Conservation (phyloP, 2,113 vertebrate genomes). For the Hippoglossus stenolepis region DNA sequence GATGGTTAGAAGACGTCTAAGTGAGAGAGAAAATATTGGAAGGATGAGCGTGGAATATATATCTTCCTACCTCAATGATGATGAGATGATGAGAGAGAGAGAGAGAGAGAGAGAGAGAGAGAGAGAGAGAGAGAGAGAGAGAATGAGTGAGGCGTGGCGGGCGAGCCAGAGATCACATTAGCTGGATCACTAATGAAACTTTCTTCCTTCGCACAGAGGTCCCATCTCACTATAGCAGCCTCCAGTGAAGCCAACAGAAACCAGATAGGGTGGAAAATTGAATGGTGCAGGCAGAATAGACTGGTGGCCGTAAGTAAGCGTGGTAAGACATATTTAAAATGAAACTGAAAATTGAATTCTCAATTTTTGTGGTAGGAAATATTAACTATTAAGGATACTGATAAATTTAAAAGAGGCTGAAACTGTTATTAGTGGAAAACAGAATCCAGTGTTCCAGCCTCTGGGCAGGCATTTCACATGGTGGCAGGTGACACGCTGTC, state of each 20-base stretch:
- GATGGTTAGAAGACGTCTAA: no score
- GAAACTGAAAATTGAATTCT: neutral
- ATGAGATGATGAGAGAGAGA: neutral
- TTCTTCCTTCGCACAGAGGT: constrained; percentile 15
- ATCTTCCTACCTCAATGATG: neutral
- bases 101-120: neutral
- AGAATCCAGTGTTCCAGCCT: neutral
- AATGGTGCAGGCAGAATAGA: neutral
- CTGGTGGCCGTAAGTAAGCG: neutral
- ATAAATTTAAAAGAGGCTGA: neutral
- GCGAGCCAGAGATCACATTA: constrained; percentile 42
- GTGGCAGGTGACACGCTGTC: neutral
- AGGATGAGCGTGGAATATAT: no score
- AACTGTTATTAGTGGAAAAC: neutral
- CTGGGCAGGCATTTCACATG: neutral
- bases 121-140: neutral
- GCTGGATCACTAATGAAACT: constrained; percentile 48
- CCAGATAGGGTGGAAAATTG: constrained; percentile 4
- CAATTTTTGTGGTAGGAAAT: neutral
- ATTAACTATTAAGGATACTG: no score
- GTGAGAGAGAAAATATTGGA: no score
- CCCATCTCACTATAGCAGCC: neutral
- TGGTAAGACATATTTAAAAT: neutral
- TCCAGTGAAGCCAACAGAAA: constrained; percentile 7
- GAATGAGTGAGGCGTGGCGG: neutral